Evolutionary conservation across 2,888 invertebrate species (phyloP), one percentile per base, ranked within the genome.

Genomic region (Allophyes oxyacanthae): DNA sequence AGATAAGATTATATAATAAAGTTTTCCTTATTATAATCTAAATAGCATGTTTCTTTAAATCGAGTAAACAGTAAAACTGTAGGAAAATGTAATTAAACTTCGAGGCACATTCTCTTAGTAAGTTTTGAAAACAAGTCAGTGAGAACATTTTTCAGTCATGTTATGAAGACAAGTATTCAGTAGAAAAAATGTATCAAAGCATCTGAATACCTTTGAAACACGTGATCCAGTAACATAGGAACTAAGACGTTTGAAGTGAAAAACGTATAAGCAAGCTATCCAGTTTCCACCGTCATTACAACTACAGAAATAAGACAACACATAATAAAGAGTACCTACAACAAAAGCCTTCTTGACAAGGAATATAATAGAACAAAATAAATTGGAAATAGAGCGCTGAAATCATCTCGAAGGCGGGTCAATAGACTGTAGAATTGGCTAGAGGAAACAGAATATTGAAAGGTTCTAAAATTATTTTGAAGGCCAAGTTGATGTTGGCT

Each of bases 341-440:
- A 63, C 67, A 75, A 73, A 73, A 45, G 59, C 60, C 58, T 43
- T 48, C 50, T 37, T 64, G 50, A 74, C 66, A 68, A 54, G 50
- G 55, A 44, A 55, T 54, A 54, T 48, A 60, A 51, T 45, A 64
- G 46, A 66, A 48, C 58, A 60, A 70, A 78, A 67, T 70, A 60
- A 70, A 73, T 75, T 67, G 50, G 54, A 68, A 78, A 69, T 58
- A 54, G 49, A 72, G 56, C 52, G 66, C 40, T 50, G 62, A 52
- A 54, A 57, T 50, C 44, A 60, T 53, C 45, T 52, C 52, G 50
- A 62, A 73, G 49, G 15, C 46, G 38, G 70, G 67, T 64, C 77
- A 69, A 71, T 57, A 69, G 38, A 63, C 8, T 33, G 13, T 15
- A 41, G 55, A 71, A 75, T 60, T 60, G 36, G 57, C 41, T 33